A percentile compares a stretch with the other conserved stretches of the same genome.
phyloP scores from a whole-genome alignment of 1,140 invertebrate genomes.

The Drosophila triauraria region DNA sequence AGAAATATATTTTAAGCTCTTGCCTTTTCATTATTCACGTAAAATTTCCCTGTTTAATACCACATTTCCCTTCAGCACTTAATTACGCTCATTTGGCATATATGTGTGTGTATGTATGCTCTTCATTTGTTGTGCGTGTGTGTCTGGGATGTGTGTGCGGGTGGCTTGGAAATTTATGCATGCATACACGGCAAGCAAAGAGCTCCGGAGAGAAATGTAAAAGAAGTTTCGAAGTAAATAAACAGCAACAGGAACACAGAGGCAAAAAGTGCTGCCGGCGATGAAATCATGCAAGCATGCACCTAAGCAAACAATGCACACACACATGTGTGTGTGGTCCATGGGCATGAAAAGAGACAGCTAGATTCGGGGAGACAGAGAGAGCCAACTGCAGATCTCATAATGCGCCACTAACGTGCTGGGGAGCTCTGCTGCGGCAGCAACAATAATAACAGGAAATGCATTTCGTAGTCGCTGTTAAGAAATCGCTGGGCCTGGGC shows the following conservation, averaged over 20 bases:
- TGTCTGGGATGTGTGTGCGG: slow-evolving; percentile 30
- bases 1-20: too few species aligned
- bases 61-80: slow-evolving; percentile 53
- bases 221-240: slow-evolving; percentile 79
- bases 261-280: slow-evolving; percentile 72
- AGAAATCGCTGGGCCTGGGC: slow-evolving; percentile 60
- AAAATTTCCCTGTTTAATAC: background rate
- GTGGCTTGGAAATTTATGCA: slow-evolving; percentile 68
- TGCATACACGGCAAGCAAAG: slow-evolving; percentile 65
- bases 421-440: slow-evolving; percentile 47
- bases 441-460: slow-evolving; percentile 78
- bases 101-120: slow-evolving; percentile 16
- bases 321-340: slow-evolving; percentile 12
- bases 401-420: slow-evolving; percentile 62
- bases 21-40: background rate
- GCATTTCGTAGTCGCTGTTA: slow-evolving; percentile 73
- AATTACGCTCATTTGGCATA: slow-evolving; percentile 76
- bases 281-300: slow-evolving; percentile 77
- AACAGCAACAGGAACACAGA: slow-evolving; percentile 60
- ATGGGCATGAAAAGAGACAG: slow-evolving; percentile 4
- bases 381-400: slow-evolving; percentile 41
- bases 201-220: slow-evolving; percentile 58
- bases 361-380: background rate
- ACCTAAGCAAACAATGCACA: slow-evolving; percentile 67
- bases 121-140: slow-evolving; percentile 30